Base-by-base conservation (phyloP, 2,888 invertebrate species). In the Ochropleura plecta region DNA sequence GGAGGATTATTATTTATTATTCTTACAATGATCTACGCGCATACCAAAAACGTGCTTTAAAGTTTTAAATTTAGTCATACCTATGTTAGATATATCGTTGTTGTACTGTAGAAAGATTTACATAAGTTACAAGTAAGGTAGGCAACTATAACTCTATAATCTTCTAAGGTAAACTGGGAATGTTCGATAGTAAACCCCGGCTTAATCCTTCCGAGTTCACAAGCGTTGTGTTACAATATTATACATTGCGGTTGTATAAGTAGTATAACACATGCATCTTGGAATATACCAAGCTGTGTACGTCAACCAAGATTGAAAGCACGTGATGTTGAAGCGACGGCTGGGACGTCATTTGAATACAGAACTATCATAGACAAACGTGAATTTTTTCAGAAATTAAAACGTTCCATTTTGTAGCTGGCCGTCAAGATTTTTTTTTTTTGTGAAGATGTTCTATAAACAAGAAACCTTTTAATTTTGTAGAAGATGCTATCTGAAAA, bases 381-480 rank as follows among this genome's bases (percentile, higher is more conserved):
- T 82, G 88, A 84, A 89, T 92, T 90, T 89, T 81, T 79, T 77
- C 86, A 73, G 65, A 87, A 86, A 88, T 90, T 87, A 88, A 90
- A 90, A 82, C 81, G 76, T 85, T 77, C 76, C 67, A 70, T 79
- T 73, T 78, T 76, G 51, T 70, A 59, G 62, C 65, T 78, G 67
- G 18, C 30, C 40, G 6, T 53, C 40, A 53, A 69, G 20, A 12
- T 1, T 40, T n/a, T n/a, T 30, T 30, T 30, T 57, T 20, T 68
- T 20, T 40, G 42, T 5, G 18, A 20, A 68, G 42, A 69, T 18
- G 46, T 77, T 81, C 69, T 30, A 62, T 40, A 60, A 66, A 70
- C 18, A 59, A 66, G 40, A 48, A 64, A 46, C 42, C 14, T 57
- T 62, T 72, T 51, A 18, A 64, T 69, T 55, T 63, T 63, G 46